A percentile compares a stretch with the other conserved stretches of the same genome.
Conservation (phyloP, 2,797 vertebrate species). For the Crax fasciolata region DNA sequence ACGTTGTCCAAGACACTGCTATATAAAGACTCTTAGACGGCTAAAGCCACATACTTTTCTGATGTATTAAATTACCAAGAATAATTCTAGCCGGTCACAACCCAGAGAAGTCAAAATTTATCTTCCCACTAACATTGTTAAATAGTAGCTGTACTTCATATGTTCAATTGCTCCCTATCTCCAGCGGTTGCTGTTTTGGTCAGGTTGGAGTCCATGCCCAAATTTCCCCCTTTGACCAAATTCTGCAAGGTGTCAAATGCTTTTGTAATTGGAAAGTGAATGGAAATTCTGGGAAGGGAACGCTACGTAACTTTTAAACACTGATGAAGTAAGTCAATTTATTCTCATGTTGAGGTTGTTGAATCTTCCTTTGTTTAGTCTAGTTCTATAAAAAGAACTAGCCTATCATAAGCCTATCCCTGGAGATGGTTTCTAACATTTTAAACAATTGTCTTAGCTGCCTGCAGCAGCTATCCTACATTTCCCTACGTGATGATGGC, state of each 20-base stretch:
- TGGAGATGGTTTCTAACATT: constrained; percentile 55
- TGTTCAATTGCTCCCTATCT: not conserved
- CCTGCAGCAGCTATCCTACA: not conserved
- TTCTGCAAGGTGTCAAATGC: constrained; percentile 24
- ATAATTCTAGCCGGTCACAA: not conserved
- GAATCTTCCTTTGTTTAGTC: constrained; percentile 80
- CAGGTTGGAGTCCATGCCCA: not conserved
- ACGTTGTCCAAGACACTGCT: not conserved
- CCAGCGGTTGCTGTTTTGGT: not conserved
- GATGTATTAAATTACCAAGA: not conserved
- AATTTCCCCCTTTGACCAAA: not conserved
- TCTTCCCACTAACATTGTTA: not conserved
- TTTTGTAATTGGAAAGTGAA: constrained; percentile 11
- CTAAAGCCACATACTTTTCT: constrained; percentile 3
- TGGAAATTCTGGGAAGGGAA: constrained; percentile 43
- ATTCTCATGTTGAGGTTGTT: constrained; percentile 68
- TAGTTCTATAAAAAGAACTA: constrained; percentile 77
- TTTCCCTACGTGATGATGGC: not conserved
- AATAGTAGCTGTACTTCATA: not conserved
- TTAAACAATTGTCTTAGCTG: constrained; percentile 50
- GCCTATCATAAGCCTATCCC: constrained; percentile 49
- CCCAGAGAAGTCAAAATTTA: not conserved
- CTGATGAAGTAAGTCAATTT: constrained; percentile 65
- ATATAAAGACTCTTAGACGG: not conserved
- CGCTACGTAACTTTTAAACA: constrained; percentile 47